Evolutionary conservation across 2,797 vertebrate genomes (phyloP).

Genomic region (Linurgus olivaceus): DNA sequence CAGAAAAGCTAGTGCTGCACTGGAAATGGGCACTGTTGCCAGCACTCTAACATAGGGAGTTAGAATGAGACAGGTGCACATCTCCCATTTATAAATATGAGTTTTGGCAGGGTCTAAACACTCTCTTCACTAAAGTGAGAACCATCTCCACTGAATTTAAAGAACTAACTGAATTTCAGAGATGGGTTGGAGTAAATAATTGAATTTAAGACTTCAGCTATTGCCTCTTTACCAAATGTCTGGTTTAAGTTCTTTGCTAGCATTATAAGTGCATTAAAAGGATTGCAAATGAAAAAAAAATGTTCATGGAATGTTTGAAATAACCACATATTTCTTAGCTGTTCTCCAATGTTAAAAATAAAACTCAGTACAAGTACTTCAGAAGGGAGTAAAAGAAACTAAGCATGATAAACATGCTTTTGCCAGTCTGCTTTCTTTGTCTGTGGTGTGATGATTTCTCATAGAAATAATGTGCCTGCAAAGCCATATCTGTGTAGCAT

Average conservation of each 20-base stretch:
- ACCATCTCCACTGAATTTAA: neutral
- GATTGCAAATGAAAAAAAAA: neutral
- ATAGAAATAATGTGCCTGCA: conserved; percentile 19
- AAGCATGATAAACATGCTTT: neutral
- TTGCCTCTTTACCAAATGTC: neutral
- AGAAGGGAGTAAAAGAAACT: neutral
- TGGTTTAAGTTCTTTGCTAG: neutral
- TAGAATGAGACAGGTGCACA: neutral
- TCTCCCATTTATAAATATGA: neutral
- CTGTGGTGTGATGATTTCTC: conserved; percentile 13
- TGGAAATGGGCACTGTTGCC: neutral
- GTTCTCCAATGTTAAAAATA: neutral
- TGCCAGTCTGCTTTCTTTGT: neutral
- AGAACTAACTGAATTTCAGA: neutral
- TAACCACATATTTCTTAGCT: neutral
- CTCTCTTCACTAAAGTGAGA: neutral
- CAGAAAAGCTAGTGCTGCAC: neutral
- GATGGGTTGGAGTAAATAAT: neutral
- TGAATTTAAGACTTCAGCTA: neutral
- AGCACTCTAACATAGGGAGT: neutral
- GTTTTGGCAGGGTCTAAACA: neutral
- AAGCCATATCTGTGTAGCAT: neutral
- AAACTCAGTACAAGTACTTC: neutral
- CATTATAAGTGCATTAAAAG: neutral
- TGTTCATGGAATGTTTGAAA: neutral